phyloP scores from a whole-genome alignment of 2,797 vertebrate genomes.

The Coreius guichenoti region DNA sequence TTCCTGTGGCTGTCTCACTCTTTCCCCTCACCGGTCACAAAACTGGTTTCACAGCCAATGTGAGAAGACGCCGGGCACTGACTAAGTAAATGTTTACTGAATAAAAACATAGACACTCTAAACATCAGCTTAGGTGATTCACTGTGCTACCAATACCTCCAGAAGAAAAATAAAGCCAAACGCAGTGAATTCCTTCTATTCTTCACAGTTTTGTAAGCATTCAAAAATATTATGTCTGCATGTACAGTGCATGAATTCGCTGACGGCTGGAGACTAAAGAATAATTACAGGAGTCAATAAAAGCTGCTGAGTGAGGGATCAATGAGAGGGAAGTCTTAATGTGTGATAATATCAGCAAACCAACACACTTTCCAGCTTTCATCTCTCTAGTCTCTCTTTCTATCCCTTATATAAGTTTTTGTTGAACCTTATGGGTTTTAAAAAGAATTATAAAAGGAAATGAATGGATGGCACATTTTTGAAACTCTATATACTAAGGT shows the following conservation, averaged over 20 bases:
- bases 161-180: background rate
- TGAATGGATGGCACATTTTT: background rate
- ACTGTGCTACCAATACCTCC: background rate
- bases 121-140: background rate
- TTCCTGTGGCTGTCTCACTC: conserved; percentile 48
- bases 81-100: background rate
- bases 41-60: conserved; percentile 53
- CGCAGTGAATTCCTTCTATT: background rate
- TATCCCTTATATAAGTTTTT: background rate
- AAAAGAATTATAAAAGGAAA: background rate
- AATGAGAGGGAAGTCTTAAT: background rate
- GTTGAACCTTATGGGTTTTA: background rate
- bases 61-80: conserved; percentile 27
- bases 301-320: background rate
- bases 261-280: background rate
- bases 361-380: background rate
- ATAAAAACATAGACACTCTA: background rate
- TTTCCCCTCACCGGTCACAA: conserved; percentile 56
- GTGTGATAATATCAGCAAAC: conserved; percentile 8
- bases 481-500: background rate
- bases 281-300: background rate
- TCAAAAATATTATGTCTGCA: background rate
- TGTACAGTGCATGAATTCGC: background rate
- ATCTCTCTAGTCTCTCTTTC: background rate
- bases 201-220: background rate